A percentile compares a stretch with the other conserved stretches of the same genome.
Conservation (phyloP, 2,797 vertebrate genomes). For the Phaenicophaeus curvirostris region DNA sequence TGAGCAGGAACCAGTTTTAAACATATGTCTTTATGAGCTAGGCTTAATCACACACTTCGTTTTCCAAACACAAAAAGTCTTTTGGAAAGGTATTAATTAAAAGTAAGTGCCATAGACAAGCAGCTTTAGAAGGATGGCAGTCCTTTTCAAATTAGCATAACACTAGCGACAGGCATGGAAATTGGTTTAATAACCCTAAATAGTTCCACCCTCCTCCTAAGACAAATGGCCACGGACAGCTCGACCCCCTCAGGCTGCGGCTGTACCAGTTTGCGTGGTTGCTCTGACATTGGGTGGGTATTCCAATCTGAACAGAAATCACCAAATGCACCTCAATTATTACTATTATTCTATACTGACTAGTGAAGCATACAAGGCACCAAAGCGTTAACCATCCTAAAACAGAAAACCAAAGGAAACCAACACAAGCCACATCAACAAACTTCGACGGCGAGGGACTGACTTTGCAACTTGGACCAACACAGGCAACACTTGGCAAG, state of each 20-base stretch:
- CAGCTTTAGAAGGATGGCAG: constrained; percentile 24
- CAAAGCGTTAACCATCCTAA: neutral
- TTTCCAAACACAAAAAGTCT: constrained; percentile 69
- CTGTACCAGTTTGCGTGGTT: constrained; percentile 74
- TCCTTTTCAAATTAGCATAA: constrained; percentile 76
- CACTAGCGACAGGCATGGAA: constrained; percentile 81
- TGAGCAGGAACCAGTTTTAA: constrained; percentile 50
- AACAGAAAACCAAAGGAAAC: constrained; percentile 1
- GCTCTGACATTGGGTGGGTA: constrained; percentile 60
- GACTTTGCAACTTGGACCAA: neutral
- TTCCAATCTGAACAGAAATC: constrained; percentile 24
- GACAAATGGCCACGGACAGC: constrained; percentile 84
- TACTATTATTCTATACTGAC: neutral
- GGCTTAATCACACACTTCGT: constrained; percentile 58
- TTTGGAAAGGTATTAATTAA: constrained; percentile 68
- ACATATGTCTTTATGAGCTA: constrained; percentile 49
- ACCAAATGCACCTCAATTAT: constrained; percentile 27
- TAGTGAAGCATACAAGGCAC: constrained; percentile 59
- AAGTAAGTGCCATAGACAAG: constrained; percentile 62
- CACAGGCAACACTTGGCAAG: neutral
- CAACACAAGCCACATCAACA: neutral
- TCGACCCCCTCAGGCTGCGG: constrained; percentile 77
- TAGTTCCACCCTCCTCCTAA: constrained; percentile 74
- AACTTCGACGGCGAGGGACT: neutral
- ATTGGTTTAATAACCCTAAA: constrained; percentile 87